Evolutionary conservation across 2,888 invertebrate genomes (phyloP), one percentile per base, ranked within the genome.

Genomic region (Dascillus cervinus): DNA sequence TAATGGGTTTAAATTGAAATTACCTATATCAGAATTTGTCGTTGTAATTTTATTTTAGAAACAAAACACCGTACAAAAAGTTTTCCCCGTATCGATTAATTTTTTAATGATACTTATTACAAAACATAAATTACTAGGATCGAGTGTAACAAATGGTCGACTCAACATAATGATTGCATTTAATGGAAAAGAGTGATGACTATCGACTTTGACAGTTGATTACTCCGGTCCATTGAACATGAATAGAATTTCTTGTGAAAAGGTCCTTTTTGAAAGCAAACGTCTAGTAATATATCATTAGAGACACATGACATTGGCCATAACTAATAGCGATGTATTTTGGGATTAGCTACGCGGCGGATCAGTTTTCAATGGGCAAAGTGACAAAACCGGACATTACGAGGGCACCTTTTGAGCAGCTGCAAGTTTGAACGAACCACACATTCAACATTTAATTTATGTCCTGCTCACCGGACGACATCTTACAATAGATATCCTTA

Each of bases 311-410:
- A 54, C 52, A 47, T 50, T 60, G 55, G 55, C 61, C 62, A 62
- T 60, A 59, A 60, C 62, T 62, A 61, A 64, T 58, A 56, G 56
- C 53, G 56, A 60, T 63, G 59, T 59, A 62, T 61, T 61, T 58
- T 56, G 52, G 54, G 58, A 63, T 62, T 61, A 58, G 60, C 54
- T 50, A 47, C 53, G 53, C 56, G 48, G 51, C 50, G 43, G 53
- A 30, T 33, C 31, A 44, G 17, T 40, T 44, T 41, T 40, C 49
- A 53, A 52, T 53, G 41, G 43, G 37, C 33, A 47, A 53, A 55
- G 54, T 53, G 57, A 54, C 58, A 58, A 53, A n/a, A 53, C 56
- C 56, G 58, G 58, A 59, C 58, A 58, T 55, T 55, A 50, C 44
- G 41, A 40, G 49, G 46, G 47, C 50, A 47, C 46, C 43, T 40